Conservation (phyloP, 2,888 invertebrate species). For the Harpalus rubripes region DNA sequence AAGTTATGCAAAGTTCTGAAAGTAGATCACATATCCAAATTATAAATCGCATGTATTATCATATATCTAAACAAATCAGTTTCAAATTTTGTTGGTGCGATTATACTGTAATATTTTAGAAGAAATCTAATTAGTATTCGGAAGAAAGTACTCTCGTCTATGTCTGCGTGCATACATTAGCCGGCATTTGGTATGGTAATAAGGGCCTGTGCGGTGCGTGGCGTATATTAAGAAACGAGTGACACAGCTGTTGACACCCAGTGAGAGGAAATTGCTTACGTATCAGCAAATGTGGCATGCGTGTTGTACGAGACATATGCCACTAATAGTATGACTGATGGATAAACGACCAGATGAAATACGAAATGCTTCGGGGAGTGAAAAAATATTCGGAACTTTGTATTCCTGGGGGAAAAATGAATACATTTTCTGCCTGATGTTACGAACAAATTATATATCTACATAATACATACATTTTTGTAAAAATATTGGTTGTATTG, state of each 20-base stretch:
- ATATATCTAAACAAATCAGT: neutral
- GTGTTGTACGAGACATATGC: neutral
- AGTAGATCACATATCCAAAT: neutral
- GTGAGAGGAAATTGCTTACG: constrained; percentile 28
- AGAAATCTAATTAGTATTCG: too few species aligned
- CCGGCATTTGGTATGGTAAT: constrained; percentile 31
- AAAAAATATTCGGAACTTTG: neutral
- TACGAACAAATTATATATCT: neutral
- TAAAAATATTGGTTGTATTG: too few species aligned
- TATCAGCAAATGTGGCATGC: constrained; percentile 39
- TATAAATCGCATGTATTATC: neutral
- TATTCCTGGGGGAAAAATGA: neutral
- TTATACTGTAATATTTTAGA: too few species aligned
- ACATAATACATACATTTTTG: neutral
- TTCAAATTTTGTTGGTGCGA: too few species aligned
- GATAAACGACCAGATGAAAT: constrained; percentile 5
- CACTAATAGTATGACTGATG: constrained; percentile 8
- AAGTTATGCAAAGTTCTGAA: neutral
- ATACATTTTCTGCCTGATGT: neutral
- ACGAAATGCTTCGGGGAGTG: neutral
- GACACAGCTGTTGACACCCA: constrained; percentile 36
- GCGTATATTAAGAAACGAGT: constrained; percentile 46
- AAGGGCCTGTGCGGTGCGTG: constrained; percentile 9
- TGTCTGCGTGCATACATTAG: too few species aligned
- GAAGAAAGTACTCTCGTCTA: too few species aligned